Evolutionary conservation across 2,797 vertebrate genomes (phyloP), one percentile per base, ranked within the genome.

Genomic region (Characodon lateralis): DNA sequence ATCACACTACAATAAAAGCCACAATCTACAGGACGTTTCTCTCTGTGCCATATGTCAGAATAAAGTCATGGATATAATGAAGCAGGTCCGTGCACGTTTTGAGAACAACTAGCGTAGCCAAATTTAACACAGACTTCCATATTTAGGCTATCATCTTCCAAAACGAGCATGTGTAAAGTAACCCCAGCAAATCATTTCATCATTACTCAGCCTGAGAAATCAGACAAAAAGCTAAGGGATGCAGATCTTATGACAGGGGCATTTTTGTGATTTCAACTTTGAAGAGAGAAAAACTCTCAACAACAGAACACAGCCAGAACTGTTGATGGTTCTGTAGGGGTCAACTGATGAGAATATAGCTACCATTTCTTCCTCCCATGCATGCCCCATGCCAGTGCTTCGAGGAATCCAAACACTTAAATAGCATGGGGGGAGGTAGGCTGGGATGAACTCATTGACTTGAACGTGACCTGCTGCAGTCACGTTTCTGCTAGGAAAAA

Each of bases 371-470:
- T 18, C 2, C 7, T 35, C 35, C 35, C 4, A 35, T 3, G 35
- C 35, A 35, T 35, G 35, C 56, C 18, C 55, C 3, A 31, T 58
- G 55, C 18, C 39, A 68, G 24, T 18, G 24, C 55, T 43, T 61
- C 4, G 18, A 73, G 56, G 72, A 73, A 61, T 61, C 41, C 24
- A n/a, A 61, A 31, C 56, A 61, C 35, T 61, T 9, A 61, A 74
- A 74, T 74, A 74, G 43, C 72, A 10, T 7, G 26, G 31, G 20
- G 55, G 56, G 39, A 43, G 65, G 39, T 6, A 6, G 39, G 39
- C 65, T 68, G 65, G n/a, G 9, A 61, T 48, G 59, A 73, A 73
- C 72, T 46, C 72, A 10, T 0, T 73, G 72, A 73, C 72, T 28
- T 18, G 16, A 59, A 73, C 24, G n/a, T 28, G 39, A 28, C 10